Base-by-base conservation (phyloP, 2,113 vertebrate species). In the Ophthalmolycus amberensis region DNA sequence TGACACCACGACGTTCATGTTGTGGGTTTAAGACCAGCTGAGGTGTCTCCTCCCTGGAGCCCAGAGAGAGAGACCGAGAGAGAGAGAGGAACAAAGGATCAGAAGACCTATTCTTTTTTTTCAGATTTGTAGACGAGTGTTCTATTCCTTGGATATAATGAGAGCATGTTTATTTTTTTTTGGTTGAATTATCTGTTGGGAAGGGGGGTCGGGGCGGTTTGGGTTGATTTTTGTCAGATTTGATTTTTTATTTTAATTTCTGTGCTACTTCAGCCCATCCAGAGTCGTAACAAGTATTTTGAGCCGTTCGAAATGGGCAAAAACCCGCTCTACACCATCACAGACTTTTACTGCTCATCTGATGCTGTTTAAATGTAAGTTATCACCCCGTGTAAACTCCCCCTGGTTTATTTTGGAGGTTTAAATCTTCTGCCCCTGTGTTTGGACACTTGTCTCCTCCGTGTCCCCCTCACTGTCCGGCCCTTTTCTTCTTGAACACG, bases 81-180 rank as follows among this genome's bases (percentile, higher is more conserved):
- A 63, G 71, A 83, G 75, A 82, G 67, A 79, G 78, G 78, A 90
- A 84, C 90, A 79, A 91, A 69, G 63, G 82, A 89, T 88, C 83
- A 82, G 59, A 88, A 85, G 20, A 84, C 73, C 71, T 76, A 12
- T 52, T 73, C 25, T 64, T 71, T 67, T 18, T 68, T 75, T 63
- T 1, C 82, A 90, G 86, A 91, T 89, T 91, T 91, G 77, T 91
- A 85, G 85, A 78, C 0, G 58, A 86, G 81, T 91, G 84, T 82
- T 90, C 38, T 87, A 46, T 83, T 88, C 52, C 38, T 86, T 7
- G 34, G 72, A 77, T 85, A 59, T 91, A 79, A 85, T 84, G 79
- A 91, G 82, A 82, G 85, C 78, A 82, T 86, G 71, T 88, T 60
- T 82, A 63, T 44, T 67, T 82, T 71, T 52, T 54, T 67, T 64